Percentiles rank a stretch among this genome's conserved stretches.
These are phyloP conservation scores for Leucania comma DNA, from an alignment of 2,888 invertebrate species.

Conservation along the genomic window DNA sequence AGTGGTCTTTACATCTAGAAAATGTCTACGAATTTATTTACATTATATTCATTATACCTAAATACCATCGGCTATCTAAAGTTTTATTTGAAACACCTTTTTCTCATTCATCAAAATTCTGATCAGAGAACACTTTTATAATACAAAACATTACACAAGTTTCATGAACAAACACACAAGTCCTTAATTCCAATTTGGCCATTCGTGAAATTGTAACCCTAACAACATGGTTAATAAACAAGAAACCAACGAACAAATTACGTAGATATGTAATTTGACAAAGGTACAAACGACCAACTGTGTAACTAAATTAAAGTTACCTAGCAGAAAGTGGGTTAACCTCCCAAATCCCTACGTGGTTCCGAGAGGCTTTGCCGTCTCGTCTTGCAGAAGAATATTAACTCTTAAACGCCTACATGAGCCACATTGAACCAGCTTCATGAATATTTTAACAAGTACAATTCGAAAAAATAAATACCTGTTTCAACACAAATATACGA, in stretches of 20 bases:
- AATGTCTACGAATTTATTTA: background rate
- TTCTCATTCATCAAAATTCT: slow-evolving; percentile 12
- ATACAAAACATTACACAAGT: slow-evolving; percentile 17
- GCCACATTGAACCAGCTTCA: slow-evolving; percentile 53
- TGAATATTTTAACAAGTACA: slow-evolving; percentile 62
- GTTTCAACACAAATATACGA: slow-evolving; percentile 21
- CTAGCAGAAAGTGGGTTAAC: slow-evolving; percentile 67
- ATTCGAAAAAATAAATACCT: slow-evolving; percentile 46
- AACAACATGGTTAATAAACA: slow-evolving; percentile 60
- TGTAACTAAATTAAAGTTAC: slow-evolving; percentile 71
- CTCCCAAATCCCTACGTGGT: slow-evolving; percentile 64
- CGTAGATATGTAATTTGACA: slow-evolving; percentile 68
- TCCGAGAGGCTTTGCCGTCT: slow-evolving; percentile 59
- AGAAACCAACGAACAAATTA: slow-evolving; percentile 62
- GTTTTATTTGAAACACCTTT: background rate
- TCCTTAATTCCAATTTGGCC: slow-evolving; percentile 37
- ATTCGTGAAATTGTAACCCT: slow-evolving; percentile 42
- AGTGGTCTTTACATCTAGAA: background rate
- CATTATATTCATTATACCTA: background rate
- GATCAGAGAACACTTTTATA: background rate
- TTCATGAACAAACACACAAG: slow-evolving; percentile 33
- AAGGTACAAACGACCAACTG: slow-evolving; percentile 67
- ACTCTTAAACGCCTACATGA: slow-evolving; percentile 62
- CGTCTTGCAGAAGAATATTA: slow-evolving; percentile 67
- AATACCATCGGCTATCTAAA: background rate